A percentile compares a stretch with the other conserved stretches of the same genome.
Conservation (phyloP, 37 sponge, comb jelly and placozoan species). For the Oopsacas minuta region DNA sequence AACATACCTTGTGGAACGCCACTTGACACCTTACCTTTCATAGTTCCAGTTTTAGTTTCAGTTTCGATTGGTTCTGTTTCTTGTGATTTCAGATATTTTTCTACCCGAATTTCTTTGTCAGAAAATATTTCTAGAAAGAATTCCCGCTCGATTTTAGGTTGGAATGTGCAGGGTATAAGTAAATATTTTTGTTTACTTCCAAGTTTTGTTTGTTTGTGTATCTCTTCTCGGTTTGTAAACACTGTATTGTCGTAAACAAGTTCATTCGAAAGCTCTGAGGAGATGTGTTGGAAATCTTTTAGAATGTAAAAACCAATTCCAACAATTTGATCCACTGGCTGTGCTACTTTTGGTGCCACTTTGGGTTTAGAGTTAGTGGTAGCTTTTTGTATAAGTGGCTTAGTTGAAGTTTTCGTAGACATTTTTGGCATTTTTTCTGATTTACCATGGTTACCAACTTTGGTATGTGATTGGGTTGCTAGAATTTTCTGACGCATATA, state of each 20-base stretch:
- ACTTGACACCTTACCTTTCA: neutral
- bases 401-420: neutral
- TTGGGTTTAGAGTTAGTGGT: neutral
- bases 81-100: neutral
- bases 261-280: neutral
- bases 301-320: neutral
- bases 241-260: conserved; percentile 5
- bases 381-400: neutral
- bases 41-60: neutral
- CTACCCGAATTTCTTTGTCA: neutral
- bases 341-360: neutral
- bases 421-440: neutral
- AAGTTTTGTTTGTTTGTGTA: neutral
- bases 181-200: neutral
- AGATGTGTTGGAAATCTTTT: neutral
- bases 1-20: neutral
- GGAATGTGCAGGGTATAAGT: conserved; percentile 10
- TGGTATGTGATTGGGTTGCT: neutral
- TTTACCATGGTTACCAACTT: neutral
- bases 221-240: conserved; percentile 14
- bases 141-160: neutral
- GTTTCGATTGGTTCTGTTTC: neutral
- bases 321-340: neutral
- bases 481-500: neutral
- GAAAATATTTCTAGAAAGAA: neutral